These are phyloP conservation scores for Riparia riparia DNA, from an alignment of 2,113 vertebrate species.

Conservation along the genomic window DNA sequence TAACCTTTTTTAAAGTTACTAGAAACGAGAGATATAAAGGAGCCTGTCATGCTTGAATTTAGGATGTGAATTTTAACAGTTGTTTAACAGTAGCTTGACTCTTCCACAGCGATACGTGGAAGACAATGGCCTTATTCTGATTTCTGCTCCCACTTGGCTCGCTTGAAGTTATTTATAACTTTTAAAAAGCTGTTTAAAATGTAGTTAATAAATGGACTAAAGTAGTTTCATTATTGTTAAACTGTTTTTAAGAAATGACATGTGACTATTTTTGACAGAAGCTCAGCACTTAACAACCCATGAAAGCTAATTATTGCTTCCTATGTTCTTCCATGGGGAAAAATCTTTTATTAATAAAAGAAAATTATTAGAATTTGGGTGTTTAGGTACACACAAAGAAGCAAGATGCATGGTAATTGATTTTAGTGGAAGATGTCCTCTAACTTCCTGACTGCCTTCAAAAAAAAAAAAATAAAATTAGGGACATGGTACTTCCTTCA, in stretches of 20 bases:
- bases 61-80: neutral
- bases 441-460: neutral
- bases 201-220: constrained; percentile 36
- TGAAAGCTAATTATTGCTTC: constrained; percentile 9
- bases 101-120: neutral
- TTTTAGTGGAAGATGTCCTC: neutral
- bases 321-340: neutral
- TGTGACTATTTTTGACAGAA: constrained; percentile 44
- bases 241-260: neutral
- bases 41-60: neutral
- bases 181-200: constrained; percentile 25
- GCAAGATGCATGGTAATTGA: neutral
- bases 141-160: neutral
- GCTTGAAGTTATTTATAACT: constrained; percentile 35
- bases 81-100: neutral
- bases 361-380: neutral
- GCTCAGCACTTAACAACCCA: neutral
- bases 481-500: neutral
- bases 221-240: constrained; percentile 24
- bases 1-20: neutral
- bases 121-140: constrained; percentile 6
- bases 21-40: neutral
- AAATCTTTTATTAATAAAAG: neutral
- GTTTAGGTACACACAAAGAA: neutral
- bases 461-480: neutral